Evolutionary conservation across 2,888 invertebrate species (phyloP).

Genomic region (Sphaerophoria rueppellii): DNA sequence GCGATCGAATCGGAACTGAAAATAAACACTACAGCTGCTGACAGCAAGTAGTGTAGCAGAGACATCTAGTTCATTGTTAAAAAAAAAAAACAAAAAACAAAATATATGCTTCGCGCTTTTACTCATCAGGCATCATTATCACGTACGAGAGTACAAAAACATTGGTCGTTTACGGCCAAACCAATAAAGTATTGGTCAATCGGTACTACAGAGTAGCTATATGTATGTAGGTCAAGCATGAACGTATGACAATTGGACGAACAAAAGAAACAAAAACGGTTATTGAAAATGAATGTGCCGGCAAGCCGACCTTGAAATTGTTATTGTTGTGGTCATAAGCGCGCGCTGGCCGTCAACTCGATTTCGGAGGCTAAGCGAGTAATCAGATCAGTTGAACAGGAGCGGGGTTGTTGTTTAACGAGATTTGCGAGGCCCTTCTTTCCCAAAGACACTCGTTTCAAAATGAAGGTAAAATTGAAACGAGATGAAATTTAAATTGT

Average conservation of each 20-base stretch:
- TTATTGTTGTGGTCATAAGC: constrained; percentile 38
- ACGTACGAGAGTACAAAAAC: not conserved
- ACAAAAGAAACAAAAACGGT: constrained; percentile 6
- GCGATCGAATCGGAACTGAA: constrained; percentile 54
- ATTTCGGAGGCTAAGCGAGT: constrained; percentile 37
- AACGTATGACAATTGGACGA: constrained; percentile 1
- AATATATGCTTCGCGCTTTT: not conserved
- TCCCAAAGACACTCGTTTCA: not conserved
- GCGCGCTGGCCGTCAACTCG: constrained; percentile 29
- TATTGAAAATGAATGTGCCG: constrained; percentile 36
- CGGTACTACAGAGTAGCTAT: not conserved
- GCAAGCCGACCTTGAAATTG: constrained; percentile 61
- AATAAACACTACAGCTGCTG: constrained; percentile 30
- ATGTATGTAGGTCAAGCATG: constrained; percentile 51
- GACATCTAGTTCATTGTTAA: constrained; percentile 28
- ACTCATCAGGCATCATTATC: not conserved
- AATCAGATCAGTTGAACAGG: not conserved
- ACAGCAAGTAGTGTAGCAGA: not conserved
- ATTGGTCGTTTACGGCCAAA: not conserved
- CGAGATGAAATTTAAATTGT: no score
- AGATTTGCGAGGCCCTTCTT: not conserved
- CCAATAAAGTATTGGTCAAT: not conserved
- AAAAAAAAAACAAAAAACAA: constrained; percentile 9
- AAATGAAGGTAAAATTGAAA: no score
- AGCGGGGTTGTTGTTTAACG: not conserved